These are phyloP conservation scores for Megalops cyprinoides DNA, from an alignment of 2,797 vertebrate species.

Conservation along the genomic window DNA sequence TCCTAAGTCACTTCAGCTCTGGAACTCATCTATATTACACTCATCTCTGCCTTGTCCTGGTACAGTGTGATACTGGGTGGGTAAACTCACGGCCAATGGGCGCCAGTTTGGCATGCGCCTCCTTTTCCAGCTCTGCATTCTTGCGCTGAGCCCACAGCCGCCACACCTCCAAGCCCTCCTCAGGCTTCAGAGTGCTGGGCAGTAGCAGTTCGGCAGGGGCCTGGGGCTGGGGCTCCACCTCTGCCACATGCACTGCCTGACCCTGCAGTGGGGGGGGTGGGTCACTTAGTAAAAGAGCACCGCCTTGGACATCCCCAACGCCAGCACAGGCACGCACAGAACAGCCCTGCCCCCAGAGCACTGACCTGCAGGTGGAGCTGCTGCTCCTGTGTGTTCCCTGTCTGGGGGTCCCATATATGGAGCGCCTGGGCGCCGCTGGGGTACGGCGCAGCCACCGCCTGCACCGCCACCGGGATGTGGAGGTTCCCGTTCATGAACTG, in stretches of 20 bases:
- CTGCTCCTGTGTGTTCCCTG: constrained; percentile 63
- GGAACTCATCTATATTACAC: too few species aligned
- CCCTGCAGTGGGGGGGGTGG: constrained; percentile 73
- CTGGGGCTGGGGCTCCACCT: constrained; percentile 84
- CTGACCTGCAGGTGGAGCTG: constrained; percentile 84
- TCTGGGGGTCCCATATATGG: constrained; percentile 95
- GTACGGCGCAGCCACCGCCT: constrained; percentile 93
- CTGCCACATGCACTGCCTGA: constrained; percentile 85
- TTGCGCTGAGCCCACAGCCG: constrained; percentile 93
- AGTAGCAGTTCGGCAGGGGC: constrained; percentile 84
- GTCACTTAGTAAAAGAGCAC: too few species aligned
- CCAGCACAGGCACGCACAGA: too few species aligned
- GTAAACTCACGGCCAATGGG: constrained; percentile 90
- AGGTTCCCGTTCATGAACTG: constrained; percentile 98
- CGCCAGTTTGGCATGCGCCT: constrained; percentile 87
- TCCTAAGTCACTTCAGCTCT: too few species aligned
- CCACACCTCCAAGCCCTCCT: constrained; percentile 94
- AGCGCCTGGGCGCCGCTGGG: constrained; percentile 90
- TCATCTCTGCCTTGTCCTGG: too few species aligned
- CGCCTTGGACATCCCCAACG: too few species aligned
- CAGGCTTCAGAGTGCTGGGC: constrained; percentile 90
- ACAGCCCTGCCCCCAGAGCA: too few species aligned
- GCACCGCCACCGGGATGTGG: constrained; percentile 96
- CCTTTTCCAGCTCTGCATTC: constrained; percentile 93
- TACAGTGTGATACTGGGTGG: background rate